Percentiles rank a stretch among this genome's conserved stretches.
Evolutionary conservation across 2,797 vertebrate genomes (phyloP).

Genomic region (Bradypodion ventrale): DNA sequence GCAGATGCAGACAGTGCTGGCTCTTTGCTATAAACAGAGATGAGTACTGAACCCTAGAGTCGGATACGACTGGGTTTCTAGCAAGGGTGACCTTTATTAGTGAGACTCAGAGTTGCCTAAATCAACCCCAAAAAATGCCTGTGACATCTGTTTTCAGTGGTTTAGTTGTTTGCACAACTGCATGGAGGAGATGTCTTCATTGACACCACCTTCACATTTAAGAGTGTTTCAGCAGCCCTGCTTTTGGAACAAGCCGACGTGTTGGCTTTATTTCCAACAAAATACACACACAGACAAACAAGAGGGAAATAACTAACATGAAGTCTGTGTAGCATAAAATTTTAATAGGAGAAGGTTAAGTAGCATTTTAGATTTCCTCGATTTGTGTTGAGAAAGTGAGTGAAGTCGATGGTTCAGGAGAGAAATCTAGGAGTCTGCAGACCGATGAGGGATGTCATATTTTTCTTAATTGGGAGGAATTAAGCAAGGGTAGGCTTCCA

Average conservation of each 20-base stretch:
- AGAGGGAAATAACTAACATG: neutral
- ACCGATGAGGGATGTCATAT: neutral
- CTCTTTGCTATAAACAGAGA: too few relatives aligned
- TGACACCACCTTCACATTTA: conserved; percentile 40
- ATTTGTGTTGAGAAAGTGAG: neutral
- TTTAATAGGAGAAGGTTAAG: neutral
- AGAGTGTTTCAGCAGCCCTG: conserved; percentile 7
- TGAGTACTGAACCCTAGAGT: too few relatives aligned
- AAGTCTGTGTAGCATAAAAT: neutral
- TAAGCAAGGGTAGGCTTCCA: too few relatives aligned
- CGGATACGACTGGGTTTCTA: too few relatives aligned
- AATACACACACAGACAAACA: accelerated
- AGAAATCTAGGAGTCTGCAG: too few relatives aligned
- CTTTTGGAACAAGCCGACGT: accelerated
- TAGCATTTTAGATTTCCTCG: neutral
- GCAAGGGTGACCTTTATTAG: too few relatives aligned
- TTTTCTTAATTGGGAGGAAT: neutral
- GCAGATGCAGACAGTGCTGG: too few relatives aligned
- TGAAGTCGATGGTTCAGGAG: too few relatives aligned
- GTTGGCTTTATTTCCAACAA: neutral
- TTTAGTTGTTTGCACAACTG: conserved; percentile 38
- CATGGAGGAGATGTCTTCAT: conserved; percentile 28
- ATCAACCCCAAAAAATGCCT: accelerated
- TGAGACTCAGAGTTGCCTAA: conserved; percentile 29
- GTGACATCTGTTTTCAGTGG: conserved; percentile 41